Base-by-base conservation (phyloP, 2,113 vertebrate species). In the Astatoreochromis straeleni region DNA sequence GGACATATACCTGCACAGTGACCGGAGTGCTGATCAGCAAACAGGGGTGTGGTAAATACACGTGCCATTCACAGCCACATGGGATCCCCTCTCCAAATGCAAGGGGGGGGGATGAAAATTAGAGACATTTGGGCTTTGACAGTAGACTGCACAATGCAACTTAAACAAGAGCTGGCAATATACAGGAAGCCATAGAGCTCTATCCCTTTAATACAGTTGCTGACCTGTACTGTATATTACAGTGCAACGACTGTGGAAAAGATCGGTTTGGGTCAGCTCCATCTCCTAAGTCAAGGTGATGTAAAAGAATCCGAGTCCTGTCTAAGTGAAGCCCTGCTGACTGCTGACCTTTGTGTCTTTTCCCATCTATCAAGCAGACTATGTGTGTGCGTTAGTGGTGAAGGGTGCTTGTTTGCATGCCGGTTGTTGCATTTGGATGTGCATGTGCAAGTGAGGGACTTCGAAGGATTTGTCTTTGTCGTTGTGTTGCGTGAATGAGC, bases 231-330 rank as follows among this genome's bases (percentile, higher is more conserved):
- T 87, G 88, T 83, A 80, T 80, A 85, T 82, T 79, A 75, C 82
- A 85, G 58, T 85, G 85, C 84, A 88, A 35, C 17, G 38, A 82
- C 84, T 63, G 82, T 91, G 82, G 82, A 90, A 88, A 89, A 92
- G 89, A 92, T 93, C 35, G 21, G 82, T 89, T 90, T 85, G 85
- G 91, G 91, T 95, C 91, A 90, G 89, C 94, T 94, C 90, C 70
- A 89, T 94, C 93, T 95, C 89, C 89, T 68, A 85, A 94, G 93
- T 91, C 91, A 95, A 95, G 94, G 94, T 95, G 95, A 96, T 95
- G 94, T 94, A 94, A 95, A 95, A 91, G 89, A 94, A 95, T 83
- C 93, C 57, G 81, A 90, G 91, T 92, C 93, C 92, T 93, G 94
- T 94, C 93, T 94, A 90, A 93, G 89, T 93, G 89, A 94, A 90